Base-by-base conservation (phyloP, 2,113 vertebrate genomes). In the Oplegnathus fasciatus region DNA sequence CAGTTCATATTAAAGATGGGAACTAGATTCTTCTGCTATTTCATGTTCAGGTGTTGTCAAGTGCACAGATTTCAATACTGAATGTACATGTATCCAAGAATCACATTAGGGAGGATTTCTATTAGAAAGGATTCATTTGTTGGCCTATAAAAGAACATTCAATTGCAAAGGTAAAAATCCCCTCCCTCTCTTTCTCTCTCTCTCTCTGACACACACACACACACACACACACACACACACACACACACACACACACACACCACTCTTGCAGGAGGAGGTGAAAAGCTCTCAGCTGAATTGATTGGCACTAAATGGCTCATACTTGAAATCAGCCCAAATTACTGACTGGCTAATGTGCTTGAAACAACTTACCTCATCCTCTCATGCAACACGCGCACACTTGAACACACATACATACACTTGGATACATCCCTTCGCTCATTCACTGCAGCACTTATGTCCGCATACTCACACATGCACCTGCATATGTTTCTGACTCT, bases 241-340 rank as follows among this genome's bases (percentile, higher is more conserved):
- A 75, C 57, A 55, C 61, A 78, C 64, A 58, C 78, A 75, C 11
- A 30, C 28, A 42, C 69, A 62, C 61, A 61, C n/a, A 62, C 37
- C n/a, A 11, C 48, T 84, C 48, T 44, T 77, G 61, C 64, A 79
- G 72, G 46, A 83, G 61, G 77, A 84, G 77, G 34, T 82, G 62
- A 84, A 91, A 91, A 88, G 82, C 89, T 90, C 88, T 92, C 77
- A 86, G 66, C 67, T 76, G 84, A 91, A 92, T 90, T 92, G 89
- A 92, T 87, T 90, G 79, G 83, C 80, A 89, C 42, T 89, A 87
- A 91, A 88, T 85, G 74, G 78, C 82, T 91, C 85, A 11, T 82
- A 91, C 87, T 92, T 84, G 78, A 90, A 93, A 88, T 91, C 80
- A 80, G 44, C 68, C 85, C 67, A 91, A 89, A 90, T 90, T 85